Base-by-base conservation (phyloP, 2,113 vertebrate genomes). In the Macheiramphus alcinus region DNA sequence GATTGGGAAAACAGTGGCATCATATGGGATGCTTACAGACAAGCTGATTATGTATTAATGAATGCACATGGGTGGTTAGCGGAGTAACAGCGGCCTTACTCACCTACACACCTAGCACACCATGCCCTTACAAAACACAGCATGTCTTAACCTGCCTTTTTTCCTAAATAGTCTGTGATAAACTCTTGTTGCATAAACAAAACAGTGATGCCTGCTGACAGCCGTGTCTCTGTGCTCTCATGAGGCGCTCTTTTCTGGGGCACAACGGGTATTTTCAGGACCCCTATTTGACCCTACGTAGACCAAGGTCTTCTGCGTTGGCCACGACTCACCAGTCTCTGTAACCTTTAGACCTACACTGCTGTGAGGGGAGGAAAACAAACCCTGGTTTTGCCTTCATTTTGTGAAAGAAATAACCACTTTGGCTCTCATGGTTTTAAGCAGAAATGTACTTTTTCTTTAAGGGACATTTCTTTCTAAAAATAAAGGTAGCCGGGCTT, bases 1-100 rank as follows among this genome's bases (percentile, higher is more conserved):
- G 13, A 2, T 3, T 9, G 38, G 23, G 32, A 6, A 4, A 13
- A 4, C 16, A 2, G 16, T 9, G 32, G 16, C 3, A 1, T 19
- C 9, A 5, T 3, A 1, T 0, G 29, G 53, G 56, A n/a, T 21
- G 58, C 31, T 50, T 32, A 8, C 15, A 15, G 56, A 12, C 4
- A 6, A 8, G 70, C 31, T 16, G 32, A 12, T 16, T 6, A 4
- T 2, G 18, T 3, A 16, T 2, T 8, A 22, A 3, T 11, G 55
- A 45, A 34, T 1, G 55, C 23, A 8, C 29, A 2, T 2, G 8
- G 89, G 11, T 11, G 34, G 7, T 14, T 19, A 19, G 53, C 59
- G 40, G 58, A 20, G 42, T 5, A 3, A 10, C 19, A 3, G 26
- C 6, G 3, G 7, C 31, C 38, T 36, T 7, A 5, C 9, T 17